Conservation (phyloP, 1,140 invertebrate species). For the Carposina sasakii region DNA sequence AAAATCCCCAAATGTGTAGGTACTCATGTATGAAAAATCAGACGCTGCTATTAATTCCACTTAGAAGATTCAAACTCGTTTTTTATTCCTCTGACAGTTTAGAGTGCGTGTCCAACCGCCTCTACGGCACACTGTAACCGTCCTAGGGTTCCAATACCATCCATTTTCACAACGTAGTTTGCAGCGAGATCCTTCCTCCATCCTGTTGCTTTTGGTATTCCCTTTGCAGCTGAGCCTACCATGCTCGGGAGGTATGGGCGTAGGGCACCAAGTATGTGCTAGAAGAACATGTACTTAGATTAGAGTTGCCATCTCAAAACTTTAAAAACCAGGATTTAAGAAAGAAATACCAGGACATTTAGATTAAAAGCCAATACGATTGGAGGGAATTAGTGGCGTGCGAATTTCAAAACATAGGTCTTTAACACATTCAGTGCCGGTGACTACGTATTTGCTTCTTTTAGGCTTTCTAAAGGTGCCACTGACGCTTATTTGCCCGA, state of each 20-base stretch:
- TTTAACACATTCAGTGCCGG: too few relatives aligned
- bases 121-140: constrained; percentile 37
- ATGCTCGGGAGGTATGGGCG: constrained; percentile 36
- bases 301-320: too few relatives aligned
- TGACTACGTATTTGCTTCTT: too few relatives aligned
- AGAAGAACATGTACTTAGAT: constrained; percentile 13
- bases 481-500: too few relatives aligned
- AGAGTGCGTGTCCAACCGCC: constrained; percentile 43
- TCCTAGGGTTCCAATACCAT: constrained; percentile 32
- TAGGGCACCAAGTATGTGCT: constrained; percentile 44
- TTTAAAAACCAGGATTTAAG: too few relatives aligned
- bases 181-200: constrained; percentile 47
- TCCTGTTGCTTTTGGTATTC: constrained; percentile 15
- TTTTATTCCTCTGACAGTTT: constrained; percentile 23
- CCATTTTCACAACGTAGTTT: constrained; percentile 37
- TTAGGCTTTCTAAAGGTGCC: too few relatives aligned
- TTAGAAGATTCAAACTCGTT: not conserved
- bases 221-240: constrained; percentile 50
- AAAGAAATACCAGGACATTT: too few relatives aligned
- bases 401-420: too few relatives aligned
- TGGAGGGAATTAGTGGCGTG: too few relatives aligned
- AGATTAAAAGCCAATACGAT: too few relatives aligned
- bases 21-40: too few relatives aligned
- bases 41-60: not conserved
- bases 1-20: too few relatives aligned